Base-by-base conservation (phyloP, 2,113 vertebrate species). In the Platichthys flesus region DNA sequence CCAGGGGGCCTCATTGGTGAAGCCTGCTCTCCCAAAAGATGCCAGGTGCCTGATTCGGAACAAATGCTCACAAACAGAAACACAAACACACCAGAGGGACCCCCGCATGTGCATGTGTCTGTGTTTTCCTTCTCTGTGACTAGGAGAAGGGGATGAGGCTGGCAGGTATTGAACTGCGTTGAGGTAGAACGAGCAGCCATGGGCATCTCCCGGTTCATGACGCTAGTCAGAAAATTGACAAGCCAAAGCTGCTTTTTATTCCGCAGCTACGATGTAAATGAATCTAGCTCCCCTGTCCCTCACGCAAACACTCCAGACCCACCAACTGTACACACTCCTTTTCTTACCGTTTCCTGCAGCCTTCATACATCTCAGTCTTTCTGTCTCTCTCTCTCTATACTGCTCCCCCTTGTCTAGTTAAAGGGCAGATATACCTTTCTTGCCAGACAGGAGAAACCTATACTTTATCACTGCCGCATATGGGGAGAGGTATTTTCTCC, bases 151-250 rank as follows among this genome's bases (percentile, higher is more conserved):
- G 76, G 72, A 12, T 65, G 58, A 83, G 74, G 80, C 72, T 83
- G 87, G 86, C 89, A 89, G 87, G 81, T 87, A 87, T 71, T 84
- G 89, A 87, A 79, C 92, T 85, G 90, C 74, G 83, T 69, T 76
- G 80, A 78, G 86, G 89, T 88, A 89, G 88, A 90, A 85, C 78
- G 64, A 81, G 86, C 89, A 89, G 90, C 89, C 93, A 85, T 83
- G 87, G 83, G 87, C 84, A 93, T 93, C 93, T 89, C 84, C 80
- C 66, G 86, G 76, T 92, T 93, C 83, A 90, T 85, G 90, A 88
- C 78, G 76, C 83, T 85, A 89, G 90, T 94, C 93, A 94, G 88
- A 91, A 92, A 95, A 88, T 86, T 93, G 93, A 94, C 93, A 91
- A 92, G 87, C 80, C 90, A 92, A 81, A 91, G 82, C 89, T 83